Percentiles rank a stretch among this genome's conserved stretches.
phyloP scores from a whole-genome alignment of 2,888 invertebrate genomes.

The Oxystoma pomonae region DNA sequence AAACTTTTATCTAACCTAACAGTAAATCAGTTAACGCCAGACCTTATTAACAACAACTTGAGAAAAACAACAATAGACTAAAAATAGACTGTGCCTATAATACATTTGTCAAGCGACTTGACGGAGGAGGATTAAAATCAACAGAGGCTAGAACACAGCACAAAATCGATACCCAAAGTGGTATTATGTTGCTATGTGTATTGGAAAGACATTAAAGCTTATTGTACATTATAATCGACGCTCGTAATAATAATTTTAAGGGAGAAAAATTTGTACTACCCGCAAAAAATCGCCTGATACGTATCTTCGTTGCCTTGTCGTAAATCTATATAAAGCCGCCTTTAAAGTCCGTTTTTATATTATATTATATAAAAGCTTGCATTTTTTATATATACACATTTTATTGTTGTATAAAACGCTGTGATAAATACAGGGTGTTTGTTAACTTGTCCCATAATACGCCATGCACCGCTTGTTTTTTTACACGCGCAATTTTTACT shows the following conservation, averaged over 20 bases:
- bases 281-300: not conserved
- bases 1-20: no score
- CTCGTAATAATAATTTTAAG: no score
- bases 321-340: not conserved
- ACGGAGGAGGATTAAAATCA: no score
- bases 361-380: not conserved
- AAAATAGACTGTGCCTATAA: no score
- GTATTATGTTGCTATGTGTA: not conserved
- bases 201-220: not conserved
- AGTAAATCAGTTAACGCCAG: no score
- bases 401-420: slow-evolving; percentile 16
- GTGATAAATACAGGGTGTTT: slow-evolving; percentile 26
- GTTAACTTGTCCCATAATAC: slow-evolving; percentile 8
- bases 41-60: no score
- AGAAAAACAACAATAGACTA: no score
- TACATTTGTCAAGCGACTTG: no score
- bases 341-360: not conserved
- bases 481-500: no score
- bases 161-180: not conserved
- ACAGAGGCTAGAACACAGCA: not conserved
- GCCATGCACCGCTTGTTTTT: slow-evolving; percentile 1
- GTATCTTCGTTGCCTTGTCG: slow-evolving; percentile 2
- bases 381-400: not conserved
- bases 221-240: not conserved
- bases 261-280: no score